These are phyloP conservation scores for Prorops nasuta DNA, from an alignment of 1,140 invertebrate species.

Conservation along the genomic window DNA sequence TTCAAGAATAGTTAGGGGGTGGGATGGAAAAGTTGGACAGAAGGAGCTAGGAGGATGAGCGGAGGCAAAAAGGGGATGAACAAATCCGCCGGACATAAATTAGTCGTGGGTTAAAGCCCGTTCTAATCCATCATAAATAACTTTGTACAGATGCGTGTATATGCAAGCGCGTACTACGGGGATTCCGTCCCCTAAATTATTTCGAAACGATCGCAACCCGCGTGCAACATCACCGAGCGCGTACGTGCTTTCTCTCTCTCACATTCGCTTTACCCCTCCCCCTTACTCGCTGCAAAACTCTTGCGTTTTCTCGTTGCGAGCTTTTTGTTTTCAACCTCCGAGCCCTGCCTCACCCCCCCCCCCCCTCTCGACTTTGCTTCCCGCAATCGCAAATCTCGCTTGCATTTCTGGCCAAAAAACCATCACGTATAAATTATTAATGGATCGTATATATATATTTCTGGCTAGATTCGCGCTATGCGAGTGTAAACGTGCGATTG, in stretches of 20 bases:
- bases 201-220: conserved; percentile 48
- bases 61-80: background rate
- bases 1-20: no score
- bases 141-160: conserved; percentile 46
- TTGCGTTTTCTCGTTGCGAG: background rate
- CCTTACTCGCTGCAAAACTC: background rate
- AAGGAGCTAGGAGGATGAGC: background rate
- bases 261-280: background rate
- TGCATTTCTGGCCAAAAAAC: no score
- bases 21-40: background rate
- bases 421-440: no score
- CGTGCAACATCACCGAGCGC: conserved; percentile 18
- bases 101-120: conserved; percentile 49
- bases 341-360: background rate
- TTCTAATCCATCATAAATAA: conserved; percentile 55
- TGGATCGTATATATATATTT: no score
- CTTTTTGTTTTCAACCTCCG: background rate
- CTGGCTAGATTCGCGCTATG: no score
- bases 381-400: no score
- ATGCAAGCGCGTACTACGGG: conserved; percentile 28
- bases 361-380: background rate
- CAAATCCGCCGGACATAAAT: conserved; percentile 43
- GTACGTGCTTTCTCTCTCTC: background rate
- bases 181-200: conserved; percentile 52
- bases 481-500: no score